A percentile compares a stretch with the other conserved stretches of the same genome.
Conservation (phyloP, 1,140 invertebrate genomes). For the Eciton burchellii region DNA sequence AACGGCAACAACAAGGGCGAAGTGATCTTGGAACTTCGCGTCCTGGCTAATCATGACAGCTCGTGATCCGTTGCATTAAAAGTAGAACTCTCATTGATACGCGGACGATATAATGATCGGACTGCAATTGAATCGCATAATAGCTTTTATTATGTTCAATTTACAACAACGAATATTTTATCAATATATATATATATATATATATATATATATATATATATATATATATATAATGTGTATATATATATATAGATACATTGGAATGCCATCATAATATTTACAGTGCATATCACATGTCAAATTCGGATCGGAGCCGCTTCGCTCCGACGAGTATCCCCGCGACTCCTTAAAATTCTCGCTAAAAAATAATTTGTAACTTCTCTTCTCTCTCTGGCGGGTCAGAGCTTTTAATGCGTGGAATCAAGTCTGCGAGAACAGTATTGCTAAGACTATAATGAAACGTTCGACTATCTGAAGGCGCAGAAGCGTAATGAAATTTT, state of each 20-base stretch:
- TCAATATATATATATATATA: constrained; percentile 76
- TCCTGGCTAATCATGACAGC: constrained; percentile 79
- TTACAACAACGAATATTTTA: constrained; percentile 75
- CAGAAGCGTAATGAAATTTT: background rate
- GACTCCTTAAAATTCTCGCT: constrained; percentile 40
- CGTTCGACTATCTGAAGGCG: constrained; percentile 17
- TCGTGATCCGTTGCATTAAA: constrained; percentile 10
- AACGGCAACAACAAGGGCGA: constrained; percentile 79
- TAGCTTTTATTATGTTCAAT: constrained; percentile 75
- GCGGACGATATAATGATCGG: background rate
- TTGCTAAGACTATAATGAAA: background rate
- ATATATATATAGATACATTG: too few species aligned
- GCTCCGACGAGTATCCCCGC: constrained; percentile 12
- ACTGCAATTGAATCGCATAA: constrained; percentile 53
- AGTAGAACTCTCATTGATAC: background rate
- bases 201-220: constrained; percentile 78
- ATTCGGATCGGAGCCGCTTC: constrained; percentile 56
- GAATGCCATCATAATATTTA: too few species aligned
- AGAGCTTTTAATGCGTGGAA: constrained; percentile 1
- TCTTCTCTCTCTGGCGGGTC: background rate
- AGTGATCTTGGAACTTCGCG: constrained; percentile 81
- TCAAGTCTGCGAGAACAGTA: background rate
- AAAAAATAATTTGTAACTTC: constrained; percentile 16
- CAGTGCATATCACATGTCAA: constrained; percentile 75
- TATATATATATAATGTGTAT: constrained; percentile 77